Evolutionary conservation across 2,888 invertebrate genomes (phyloP).

Genomic region (Himalopsyche anomala): DNA sequence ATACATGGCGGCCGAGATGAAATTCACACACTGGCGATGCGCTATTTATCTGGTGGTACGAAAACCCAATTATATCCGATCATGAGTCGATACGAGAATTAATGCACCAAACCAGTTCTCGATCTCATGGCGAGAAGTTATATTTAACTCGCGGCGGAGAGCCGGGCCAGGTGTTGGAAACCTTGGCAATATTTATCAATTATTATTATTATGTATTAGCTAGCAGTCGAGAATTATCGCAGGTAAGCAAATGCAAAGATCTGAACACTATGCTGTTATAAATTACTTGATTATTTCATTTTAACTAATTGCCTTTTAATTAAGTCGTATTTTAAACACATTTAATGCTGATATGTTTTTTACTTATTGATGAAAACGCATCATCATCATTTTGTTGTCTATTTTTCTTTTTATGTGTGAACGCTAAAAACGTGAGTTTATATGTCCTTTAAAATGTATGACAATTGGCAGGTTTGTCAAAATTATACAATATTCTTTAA

Average conservation of each 20-base stretch:
- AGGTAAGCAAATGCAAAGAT: not conserved
- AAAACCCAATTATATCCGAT: slow-evolving; percentile 61
- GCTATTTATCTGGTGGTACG: slow-evolving; percentile 56
- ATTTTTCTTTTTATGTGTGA: too few relatives aligned
- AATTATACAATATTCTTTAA: too few relatives aligned
- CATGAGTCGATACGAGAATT: slow-evolving; percentile 58
- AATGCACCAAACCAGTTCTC: slow-evolving; percentile 61
- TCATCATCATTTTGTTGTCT: too few relatives aligned
- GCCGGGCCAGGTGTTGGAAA: slow-evolving; percentile 6
- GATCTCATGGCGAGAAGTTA: slow-evolving; percentile 50
- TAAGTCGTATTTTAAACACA: too few relatives aligned
- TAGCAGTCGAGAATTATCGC: not conserved
- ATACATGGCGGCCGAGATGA: slow-evolving; percentile 42
- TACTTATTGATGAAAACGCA: too few relatives aligned
- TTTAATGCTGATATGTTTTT: too few relatives aligned
- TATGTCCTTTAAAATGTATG: too few relatives aligned
- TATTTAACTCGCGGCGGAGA: slow-evolving; percentile 52
- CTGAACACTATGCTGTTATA: not conserved
- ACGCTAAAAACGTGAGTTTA: too few relatives aligned
- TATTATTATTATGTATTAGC: not conserved
- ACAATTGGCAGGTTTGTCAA: too few relatives aligned
- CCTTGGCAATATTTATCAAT: not conserved
- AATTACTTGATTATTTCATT: too few relatives aligned
- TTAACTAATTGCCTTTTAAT: too few relatives aligned
- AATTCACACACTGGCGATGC: slow-evolving; percentile 53